These are phyloP conservation scores for Urocyon cinereoargenteus DNA, from an alignment of 2,797 vertebrate species.

Conservation along the genomic window DNA sequence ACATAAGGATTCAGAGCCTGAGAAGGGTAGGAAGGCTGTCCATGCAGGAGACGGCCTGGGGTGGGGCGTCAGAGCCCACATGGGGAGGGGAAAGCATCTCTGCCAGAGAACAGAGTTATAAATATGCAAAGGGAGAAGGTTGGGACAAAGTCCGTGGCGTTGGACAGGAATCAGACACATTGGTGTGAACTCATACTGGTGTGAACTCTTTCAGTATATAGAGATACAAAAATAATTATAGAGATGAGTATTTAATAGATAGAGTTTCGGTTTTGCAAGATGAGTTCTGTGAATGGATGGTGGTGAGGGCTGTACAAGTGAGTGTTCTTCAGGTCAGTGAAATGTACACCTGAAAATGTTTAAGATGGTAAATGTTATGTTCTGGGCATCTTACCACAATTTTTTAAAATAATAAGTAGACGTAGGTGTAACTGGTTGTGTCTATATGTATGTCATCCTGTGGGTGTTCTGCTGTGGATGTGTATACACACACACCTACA, in stretches of 20 bases:
- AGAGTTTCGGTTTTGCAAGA: neutral
- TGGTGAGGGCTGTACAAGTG: neutral
- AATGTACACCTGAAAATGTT: neutral
- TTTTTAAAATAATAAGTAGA: neutral
- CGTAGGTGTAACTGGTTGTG: neutral
- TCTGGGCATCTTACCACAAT: neutral
- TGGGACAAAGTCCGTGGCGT: accelerated
- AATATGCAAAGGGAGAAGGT: neutral
- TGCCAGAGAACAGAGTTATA: neutral
- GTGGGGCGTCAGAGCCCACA: neutral
- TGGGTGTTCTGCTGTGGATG: neutral
- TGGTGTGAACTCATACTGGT: neutral
- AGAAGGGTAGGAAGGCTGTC: neutral
- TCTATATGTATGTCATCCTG: too few relatives aligned
- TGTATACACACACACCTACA: too few relatives aligned
- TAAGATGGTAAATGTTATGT: neutral
- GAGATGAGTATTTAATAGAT: neutral
- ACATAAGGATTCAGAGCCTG: neutral
- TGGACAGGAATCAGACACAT: too few relatives aligned
- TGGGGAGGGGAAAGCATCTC: neutral
- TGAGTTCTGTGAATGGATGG: neutral
- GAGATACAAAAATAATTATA: neutral
- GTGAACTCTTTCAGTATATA: neutral
- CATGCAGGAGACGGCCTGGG: neutral
- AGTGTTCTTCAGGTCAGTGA: neutral